phyloP scores from a whole-genome alignment of 2,113 vertebrate species.

The Dasypus novemcinctus region DNA sequence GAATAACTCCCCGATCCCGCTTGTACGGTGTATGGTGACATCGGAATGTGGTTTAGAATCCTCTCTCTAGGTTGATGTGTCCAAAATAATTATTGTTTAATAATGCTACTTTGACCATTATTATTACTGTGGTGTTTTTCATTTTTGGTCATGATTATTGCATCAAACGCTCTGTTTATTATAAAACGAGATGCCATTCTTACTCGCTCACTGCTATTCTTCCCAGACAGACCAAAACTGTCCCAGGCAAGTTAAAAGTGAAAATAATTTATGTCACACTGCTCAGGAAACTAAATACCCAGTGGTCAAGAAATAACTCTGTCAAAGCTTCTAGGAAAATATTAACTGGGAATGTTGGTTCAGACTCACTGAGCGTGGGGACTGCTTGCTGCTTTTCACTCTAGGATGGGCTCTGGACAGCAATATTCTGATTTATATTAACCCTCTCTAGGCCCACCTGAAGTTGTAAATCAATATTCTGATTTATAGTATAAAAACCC shows the following conservation, averaged over 20 bases:
- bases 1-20: not conserved
- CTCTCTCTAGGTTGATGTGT: not conserved
- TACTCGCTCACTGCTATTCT: slow-evolving; percentile 2
- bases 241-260: slow-evolving; percentile 37
- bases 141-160: not conserved
- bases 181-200: slow-evolving; percentile 53
- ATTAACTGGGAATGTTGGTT: slow-evolving; percentile 4
- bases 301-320: slow-evolving; percentile 50
- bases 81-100: slow-evolving; percentile 59
- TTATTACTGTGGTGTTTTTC: slow-evolving; percentile 1
- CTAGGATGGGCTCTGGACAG: not conserved
- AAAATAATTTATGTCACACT: slow-evolving; percentile 61
- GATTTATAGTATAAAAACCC: slow-evolving; percentile 24
- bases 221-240: slow-evolving; percentile 51
- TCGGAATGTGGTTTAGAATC: slow-evolving; percentile 43
- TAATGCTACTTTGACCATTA: not conserved
- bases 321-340: slow-evolving; percentile 44
- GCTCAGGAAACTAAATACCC: slow-evolving; percentile 50
- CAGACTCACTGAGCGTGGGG: not conserved
- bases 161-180: slow-evolving; percentile 53
- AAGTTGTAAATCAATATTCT: slow-evolving; percentile 29
- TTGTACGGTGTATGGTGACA: not conserved
- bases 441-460: not conserved
- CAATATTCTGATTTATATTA: not conserved
- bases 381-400: slow-evolving; percentile 16